Evolutionary conservation across 2,797 vertebrate genomes (phyloP).

Genomic region (Serranus cabrilla): DNA sequence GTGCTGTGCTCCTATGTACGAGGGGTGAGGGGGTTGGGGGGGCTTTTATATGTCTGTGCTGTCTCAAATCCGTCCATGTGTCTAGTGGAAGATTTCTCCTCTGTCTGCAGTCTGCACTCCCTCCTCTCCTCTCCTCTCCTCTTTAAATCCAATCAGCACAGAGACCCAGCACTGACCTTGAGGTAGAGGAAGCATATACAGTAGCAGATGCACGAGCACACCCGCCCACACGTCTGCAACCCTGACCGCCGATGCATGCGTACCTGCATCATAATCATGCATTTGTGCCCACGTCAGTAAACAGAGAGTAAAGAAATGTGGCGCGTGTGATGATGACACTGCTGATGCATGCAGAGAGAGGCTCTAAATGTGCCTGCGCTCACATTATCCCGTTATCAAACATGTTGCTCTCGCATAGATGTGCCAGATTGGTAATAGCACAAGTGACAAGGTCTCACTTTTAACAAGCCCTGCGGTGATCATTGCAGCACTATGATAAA

Average conservation of each 20-base stretch:
- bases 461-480: slow-evolving; percentile 63
- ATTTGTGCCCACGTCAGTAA: slow-evolving; percentile 31
- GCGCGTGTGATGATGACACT: slow-evolving; percentile 21
- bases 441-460: slow-evolving; percentile 54
- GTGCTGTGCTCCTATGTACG: background rate
- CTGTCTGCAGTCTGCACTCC: slow-evolving; percentile 61
- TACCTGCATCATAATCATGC: slow-evolving; percentile 43
- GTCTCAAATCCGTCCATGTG: slow-evolving; percentile 46
- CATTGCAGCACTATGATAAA: slow-evolving; percentile 64
- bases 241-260: slow-evolving; percentile 15
- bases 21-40: background rate
- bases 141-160: slow-evolving; percentile 79
- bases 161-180: slow-evolving; percentile 81
- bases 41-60: slow-evolving; percentile 20
- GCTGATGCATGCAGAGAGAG: slow-evolving; percentile 27
- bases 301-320: slow-evolving; percentile 27
- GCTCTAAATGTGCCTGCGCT: slow-evolving; percentile 27
- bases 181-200: slow-evolving; percentile 71
- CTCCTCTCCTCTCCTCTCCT: slow-evolving; percentile 35
- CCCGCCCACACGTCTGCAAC: slow-evolving; percentile 47
- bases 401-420: slow-evolving; percentile 25
- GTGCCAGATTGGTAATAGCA: slow-evolving; percentile 40
- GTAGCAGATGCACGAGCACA: slow-evolving; percentile 61
- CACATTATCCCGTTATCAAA: slow-evolving; percentile 35
- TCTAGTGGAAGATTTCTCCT: slow-evolving; percentile 64